Base-by-base conservation (phyloP, 2,888 invertebrate species). In the Diaprepes abbreviatus region DNA sequence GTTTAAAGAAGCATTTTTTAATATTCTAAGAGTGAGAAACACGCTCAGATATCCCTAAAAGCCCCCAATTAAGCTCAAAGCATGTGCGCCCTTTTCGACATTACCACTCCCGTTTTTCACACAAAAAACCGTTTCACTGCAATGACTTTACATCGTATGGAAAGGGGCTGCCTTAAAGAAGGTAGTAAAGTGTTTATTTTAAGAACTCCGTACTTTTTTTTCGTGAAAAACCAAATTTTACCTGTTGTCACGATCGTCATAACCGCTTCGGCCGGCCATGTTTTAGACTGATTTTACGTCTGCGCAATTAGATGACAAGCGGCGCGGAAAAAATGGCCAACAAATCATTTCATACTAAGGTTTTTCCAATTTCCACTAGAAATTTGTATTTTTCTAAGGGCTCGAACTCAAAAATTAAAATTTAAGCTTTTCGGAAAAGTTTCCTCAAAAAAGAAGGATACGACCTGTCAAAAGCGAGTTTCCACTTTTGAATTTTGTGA, bases 191-290 rank as follows among this genome's bases (percentile, higher is more conserved):
- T 1, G 24, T 24, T 43, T 58, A 43, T 58, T 43, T 43, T 31
- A 31, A 9, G 43, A 9, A 28, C 14, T 58, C 58, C n/a, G 10
- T 43, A 58, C 58, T 43, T 16, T 28, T 59, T 35, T 35, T 64
- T 28, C 21, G 19, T 33, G 40, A 58, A 63, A 57, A 55, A 48
- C 40, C 19, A 48, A 59, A 64, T 45, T 70, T 86, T 89, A 92
- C 93, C 93, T 93, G 86, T 90, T 88, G 90, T 93, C 89, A 85
- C 88, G 86, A 86, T 89, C 92, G 85, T 93, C 92, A 88, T 90
- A 93, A 88, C 91, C 90, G 91, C 91, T 90, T 88, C 93, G 93
- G 88, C 92, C 92, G 90, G 93, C 93, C 93, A 93, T 93, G 91
- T 93, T 93, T 91, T 74, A 75, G 68, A 89, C 79, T 77, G 48